phyloP scores from a whole-genome alignment of 2,797 vertebrate species.

The Passerculus sandwichensis region DNA sequence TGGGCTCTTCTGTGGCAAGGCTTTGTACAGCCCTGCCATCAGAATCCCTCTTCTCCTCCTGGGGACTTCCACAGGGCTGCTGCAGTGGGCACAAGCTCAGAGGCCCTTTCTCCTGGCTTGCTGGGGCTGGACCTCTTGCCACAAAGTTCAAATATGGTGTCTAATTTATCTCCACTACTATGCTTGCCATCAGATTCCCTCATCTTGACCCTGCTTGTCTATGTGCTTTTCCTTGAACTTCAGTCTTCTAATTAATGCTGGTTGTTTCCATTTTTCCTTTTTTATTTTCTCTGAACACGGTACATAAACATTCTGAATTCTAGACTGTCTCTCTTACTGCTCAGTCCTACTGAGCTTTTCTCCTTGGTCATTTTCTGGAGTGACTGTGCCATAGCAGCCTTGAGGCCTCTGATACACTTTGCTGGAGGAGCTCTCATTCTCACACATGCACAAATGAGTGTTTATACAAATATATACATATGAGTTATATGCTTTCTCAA shows the following conservation, averaged over 20 bases:
- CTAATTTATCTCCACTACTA: not conserved
- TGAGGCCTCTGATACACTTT: not conserved
- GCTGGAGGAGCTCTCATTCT: not conserved
- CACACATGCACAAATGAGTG: not conserved
- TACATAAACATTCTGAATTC: not conserved
- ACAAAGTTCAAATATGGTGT: not conserved
- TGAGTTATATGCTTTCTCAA: not conserved
- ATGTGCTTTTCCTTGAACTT: not conserved
- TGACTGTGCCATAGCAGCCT: not conserved
- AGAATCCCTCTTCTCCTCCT: not conserved
- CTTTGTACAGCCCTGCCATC: not conserved
- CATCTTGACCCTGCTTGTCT: not conserved
- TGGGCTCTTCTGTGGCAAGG: not conserved
- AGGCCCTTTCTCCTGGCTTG: not conserved
- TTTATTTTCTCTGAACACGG: fast-evolving
- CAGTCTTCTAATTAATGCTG: not conserved
- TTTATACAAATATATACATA: not conserved
- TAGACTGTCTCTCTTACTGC: not conserved
- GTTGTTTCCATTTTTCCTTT: not conserved
- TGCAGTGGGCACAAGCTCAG: not conserved
- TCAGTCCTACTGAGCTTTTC: not conserved
- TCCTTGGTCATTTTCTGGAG: not conserved
- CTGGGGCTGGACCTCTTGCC: not conserved
- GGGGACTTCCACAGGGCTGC: not conserved
- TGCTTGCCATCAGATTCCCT: not conserved